Percentiles rank a stretch among this genome's conserved stretches.
phyloP scores from a whole-genome alignment of 2,113 vertebrate species.

The Uria lomvia region DNA sequence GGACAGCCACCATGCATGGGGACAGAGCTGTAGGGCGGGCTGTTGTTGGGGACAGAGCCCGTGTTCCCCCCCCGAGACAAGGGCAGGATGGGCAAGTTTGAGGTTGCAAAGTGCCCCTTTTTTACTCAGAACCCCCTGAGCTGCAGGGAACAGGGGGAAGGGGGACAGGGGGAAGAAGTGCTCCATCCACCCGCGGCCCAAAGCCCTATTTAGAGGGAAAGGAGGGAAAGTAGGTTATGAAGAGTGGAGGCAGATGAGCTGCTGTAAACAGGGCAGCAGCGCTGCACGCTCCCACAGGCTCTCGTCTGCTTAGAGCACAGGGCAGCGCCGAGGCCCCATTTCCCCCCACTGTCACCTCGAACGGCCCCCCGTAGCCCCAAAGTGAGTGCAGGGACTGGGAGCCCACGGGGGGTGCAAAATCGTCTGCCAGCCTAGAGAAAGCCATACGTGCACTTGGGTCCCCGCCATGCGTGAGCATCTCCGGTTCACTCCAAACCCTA shows the following conservation, averaged over 20 bases:
- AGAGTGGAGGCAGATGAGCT: not conserved
- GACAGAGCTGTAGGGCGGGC: not conserved
- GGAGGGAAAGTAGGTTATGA: not conserved
- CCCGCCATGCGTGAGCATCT: not conserved
- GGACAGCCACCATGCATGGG: not conserved
- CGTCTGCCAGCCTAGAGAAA: not conserved
- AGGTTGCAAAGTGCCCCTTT: not conserved
- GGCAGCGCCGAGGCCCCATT: not conserved
- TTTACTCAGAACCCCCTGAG: not conserved
- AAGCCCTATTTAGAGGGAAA: not conserved
- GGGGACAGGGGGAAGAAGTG: not conserved
- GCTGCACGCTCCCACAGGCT: not conserved
- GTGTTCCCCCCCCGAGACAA: not conserved
- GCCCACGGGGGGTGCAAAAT: not conserved
- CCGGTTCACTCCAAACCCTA: not conserved
- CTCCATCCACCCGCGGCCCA: not conserved
- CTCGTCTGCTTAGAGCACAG: not conserved
- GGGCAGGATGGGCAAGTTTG: not conserved
- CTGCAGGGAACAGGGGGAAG: not conserved
- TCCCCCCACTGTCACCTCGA: not conserved
- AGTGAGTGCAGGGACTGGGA: not conserved
- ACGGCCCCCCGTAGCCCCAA: not conserved
- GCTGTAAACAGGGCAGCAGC: not conserved
- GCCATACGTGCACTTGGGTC: fast-evolving
- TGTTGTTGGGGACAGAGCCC: not conserved